Base-by-base conservation (phyloP, 2,888 invertebrate species). In the Molanna angustata region DNA sequence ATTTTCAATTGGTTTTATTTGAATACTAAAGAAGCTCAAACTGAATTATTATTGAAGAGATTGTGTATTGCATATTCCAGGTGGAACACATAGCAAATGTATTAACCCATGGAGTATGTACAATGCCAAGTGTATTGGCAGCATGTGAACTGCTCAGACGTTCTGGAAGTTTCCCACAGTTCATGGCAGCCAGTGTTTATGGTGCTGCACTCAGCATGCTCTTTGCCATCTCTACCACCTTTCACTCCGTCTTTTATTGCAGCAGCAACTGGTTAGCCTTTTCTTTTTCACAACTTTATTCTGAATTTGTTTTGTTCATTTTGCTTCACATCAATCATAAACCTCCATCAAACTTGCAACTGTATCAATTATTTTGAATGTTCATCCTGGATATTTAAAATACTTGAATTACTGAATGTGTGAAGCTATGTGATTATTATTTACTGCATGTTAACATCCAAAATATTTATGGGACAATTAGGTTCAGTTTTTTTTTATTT, bases 41-140 rank as follows among this genome's bases (percentile, higher is more conserved):
- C 3, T 32, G 32, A 2, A 27, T 4, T 32, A 13, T 22, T 11
- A 21, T 21, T 11, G 20, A 21, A 16, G 11, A 21, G 16, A 11
- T 20, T 22, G 21, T 22, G 18, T 37, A 9, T 17, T 4, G 4
- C 16, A 3, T 37, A 7, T n/a, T 35, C 14, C 72, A 88, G 73
- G 80, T 92, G 61, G 95, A 95, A 70, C 94, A 95, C 67, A 74
- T 93, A 57, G 94, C 95, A 41, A 95, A 95, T 74, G 88, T 95
- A 41, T 76, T 92, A 63, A 94, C 94, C 22, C 95, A 95, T 71
- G 94, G 90, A 49, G 81, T 93, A 54, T 92, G 90, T 82, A 87
- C 94, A 45, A 76, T 90, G 61, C 94, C 94, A 39, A 91, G 93
- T 62, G 74, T 91, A n/a, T 69, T 86, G 52, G 93, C 88, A 3